Base-by-base conservation (phyloP, 2,888 invertebrate species). In the Steinernema scapterisci region DNA sequence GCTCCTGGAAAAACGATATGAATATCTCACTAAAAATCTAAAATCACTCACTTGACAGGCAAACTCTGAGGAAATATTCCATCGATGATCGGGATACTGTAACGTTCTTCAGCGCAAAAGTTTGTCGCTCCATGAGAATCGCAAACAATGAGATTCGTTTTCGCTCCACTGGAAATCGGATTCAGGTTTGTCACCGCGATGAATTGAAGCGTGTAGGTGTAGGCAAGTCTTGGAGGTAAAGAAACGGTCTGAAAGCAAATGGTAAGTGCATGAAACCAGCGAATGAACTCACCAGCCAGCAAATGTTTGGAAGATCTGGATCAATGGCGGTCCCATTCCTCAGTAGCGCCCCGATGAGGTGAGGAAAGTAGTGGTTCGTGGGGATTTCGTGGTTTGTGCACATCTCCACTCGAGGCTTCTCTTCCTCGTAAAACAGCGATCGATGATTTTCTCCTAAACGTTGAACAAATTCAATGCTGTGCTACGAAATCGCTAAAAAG, bases 181-280 rank as follows among this genome's bases (percentile, higher is more conserved):
- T 87, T 86, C n/a, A 78, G 76, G 75, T 87, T 84, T 7, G 45
- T 70, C 9, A 87, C 79, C 31, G 78, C 73, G 21, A 87, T 70
- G 75, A 87, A 87, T 73, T 87, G 87, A n/a, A 87, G 71, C 25
- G 86, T 87, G 78, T 86, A 87, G 16, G 82, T 82, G 78, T 87
- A 87, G 5, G 81, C 81, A 19, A 87, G 80, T 11, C 85, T 77
- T 0, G 81, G 76, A 3, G 87, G 87, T 0, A 87, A 79, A 9
- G 81, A 77, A 0, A 87, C 78, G 1, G 77, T 80, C 85, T 85
- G 73, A 52, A 76, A 3, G 38, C 9, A 38, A 38, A 38, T 38
- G 3, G 38, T 38, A 38, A 38, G 9, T 3, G 5, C 9, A 38
- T 38, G 9, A 6, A 38, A 38, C 9, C 9, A 9, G 11, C 0